Base-by-base conservation (phyloP, 2,888 invertebrate genomes). In the Dynastes tityus region DNA sequence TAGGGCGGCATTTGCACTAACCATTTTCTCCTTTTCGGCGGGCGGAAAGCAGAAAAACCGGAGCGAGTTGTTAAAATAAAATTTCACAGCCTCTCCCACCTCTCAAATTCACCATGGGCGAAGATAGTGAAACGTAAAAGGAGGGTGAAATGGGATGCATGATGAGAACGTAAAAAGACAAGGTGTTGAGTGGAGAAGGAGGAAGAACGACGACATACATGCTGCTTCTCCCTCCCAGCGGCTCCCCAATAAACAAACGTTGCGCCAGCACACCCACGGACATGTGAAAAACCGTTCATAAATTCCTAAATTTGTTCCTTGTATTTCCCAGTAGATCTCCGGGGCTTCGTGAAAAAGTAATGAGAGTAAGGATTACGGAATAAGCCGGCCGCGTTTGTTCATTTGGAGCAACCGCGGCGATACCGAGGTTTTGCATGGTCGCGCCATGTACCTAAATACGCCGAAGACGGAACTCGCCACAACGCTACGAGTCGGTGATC, bases 291-390 rank as follows among this genome's bases (percentile, higher is more conserved):
- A 64, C 78, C 27, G 71, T 73, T 73, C 78, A 78, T 78, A 78
- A 78, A 78, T 78, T 73, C 64, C 78, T 78, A 78, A 78, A 78
- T 78, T 78, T 64, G 78, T 64, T 78, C 78, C 77, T 77, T 64
- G 78, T 78, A 78, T 78, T 78, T 78, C 78, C 78, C 78, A 73
- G 73, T 76, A 64, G 78, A 73, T 61, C 53, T 73, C 78, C 22
- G 63, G 9, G 63, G 78, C 22, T 67, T 78, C 71, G 71, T 78
- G 78, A 78, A 78, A 78, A 71, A 73, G 78, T 78, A 78, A 78
- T 78, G 78, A 78, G 71, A 78, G 55, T 64, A 63, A 73, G 73
- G 71, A 78, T 78, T 78, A 73, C 73, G 73, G 22, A 73, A 73
- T 73, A 73, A 73, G 73, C 73, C 73, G 45, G 58, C 40, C 55